Evolutionary conservation across 2,888 invertebrate genomes (phyloP).

Genomic region (Eupithecia pulchellata): DNA sequence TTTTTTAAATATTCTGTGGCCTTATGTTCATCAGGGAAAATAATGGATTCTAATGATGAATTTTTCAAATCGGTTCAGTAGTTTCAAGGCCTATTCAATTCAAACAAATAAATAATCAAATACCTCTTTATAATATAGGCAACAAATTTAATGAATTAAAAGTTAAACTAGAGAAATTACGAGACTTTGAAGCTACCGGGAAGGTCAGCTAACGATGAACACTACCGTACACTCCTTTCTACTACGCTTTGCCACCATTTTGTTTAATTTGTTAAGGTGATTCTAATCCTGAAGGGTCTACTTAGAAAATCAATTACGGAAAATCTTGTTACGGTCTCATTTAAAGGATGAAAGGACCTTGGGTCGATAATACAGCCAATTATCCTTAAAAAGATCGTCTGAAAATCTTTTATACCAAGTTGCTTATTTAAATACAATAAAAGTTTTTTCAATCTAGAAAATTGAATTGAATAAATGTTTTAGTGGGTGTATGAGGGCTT

Average conservation of each 20-base stretch:
- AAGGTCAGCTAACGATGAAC: no score
- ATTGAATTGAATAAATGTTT: neutral
- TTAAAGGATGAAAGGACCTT: constrained; percentile 38
- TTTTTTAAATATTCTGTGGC: no score
- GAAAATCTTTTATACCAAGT: constrained; percentile 23
- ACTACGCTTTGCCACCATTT: neutral
- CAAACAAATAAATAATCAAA: neutral
- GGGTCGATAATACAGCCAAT: constrained; percentile 30
- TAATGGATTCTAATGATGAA: no score
- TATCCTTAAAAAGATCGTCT: constrained; percentile 24
- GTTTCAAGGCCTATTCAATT: no score
- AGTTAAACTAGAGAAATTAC: no score
- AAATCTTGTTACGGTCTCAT: constrained; percentile 49
- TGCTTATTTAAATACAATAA: constrained; percentile 6
- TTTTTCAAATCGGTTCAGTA: no score
- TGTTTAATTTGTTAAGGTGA: constrained; percentile 27
- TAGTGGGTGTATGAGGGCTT: neutral
- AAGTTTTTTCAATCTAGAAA: neutral
- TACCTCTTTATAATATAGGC: no score
- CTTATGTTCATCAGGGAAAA: no score
- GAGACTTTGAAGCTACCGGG: no score
- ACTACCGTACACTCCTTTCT: neutral
- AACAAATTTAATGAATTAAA: no score
- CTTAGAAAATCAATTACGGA: constrained; percentile 54
- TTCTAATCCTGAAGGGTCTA: constrained; percentile 49